These are phyloP conservation scores for Vireo griseus DNA, from an alignment of 2,797 vertebrate genomes.

Conservation along the genomic window DNA sequence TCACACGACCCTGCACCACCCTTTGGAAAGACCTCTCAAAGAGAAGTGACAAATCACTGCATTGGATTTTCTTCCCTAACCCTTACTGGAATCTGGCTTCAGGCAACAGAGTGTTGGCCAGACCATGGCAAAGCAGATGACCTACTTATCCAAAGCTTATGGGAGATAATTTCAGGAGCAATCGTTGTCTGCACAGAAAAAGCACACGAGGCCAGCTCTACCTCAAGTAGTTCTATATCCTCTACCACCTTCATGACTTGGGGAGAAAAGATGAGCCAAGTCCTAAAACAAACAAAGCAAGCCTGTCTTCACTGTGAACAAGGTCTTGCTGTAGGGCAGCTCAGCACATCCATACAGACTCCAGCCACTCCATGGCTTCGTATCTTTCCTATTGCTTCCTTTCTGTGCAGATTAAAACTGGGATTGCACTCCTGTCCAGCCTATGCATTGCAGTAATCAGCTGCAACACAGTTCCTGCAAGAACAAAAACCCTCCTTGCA, in stretches of 20 bases:
- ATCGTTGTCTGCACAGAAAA: neutral
- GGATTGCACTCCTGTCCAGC: neutral
- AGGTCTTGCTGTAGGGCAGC: neutral
- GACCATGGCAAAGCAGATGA: neutral
- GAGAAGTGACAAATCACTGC: neutral
- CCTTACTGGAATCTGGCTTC: neutral
- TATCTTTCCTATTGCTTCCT: neutral
- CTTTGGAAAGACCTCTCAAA: neutral
- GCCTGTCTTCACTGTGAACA: neutral
- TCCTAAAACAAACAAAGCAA: neutral
- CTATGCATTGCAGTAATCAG: neutral
- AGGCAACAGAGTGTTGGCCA: neutral
- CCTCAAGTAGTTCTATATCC: neutral
- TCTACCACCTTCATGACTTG: neutral
- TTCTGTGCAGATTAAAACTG: neutral
- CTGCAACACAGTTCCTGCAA: neutral
- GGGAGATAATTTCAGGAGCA: neutral
- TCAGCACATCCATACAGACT: neutral
- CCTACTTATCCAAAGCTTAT: neutral
- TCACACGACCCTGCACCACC: neutral
- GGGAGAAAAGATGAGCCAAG: neutral
- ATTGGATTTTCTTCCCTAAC: neutral
- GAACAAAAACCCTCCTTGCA: neutral
- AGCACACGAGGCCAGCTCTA: neutral
- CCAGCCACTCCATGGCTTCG: accelerated